Percentiles rank a stretch among this genome's conserved stretches.
These are phyloP conservation scores for Turnix velox DNA, from an alignment of 2,113 vertebrate genomes.

Conservation along the genomic window DNA sequence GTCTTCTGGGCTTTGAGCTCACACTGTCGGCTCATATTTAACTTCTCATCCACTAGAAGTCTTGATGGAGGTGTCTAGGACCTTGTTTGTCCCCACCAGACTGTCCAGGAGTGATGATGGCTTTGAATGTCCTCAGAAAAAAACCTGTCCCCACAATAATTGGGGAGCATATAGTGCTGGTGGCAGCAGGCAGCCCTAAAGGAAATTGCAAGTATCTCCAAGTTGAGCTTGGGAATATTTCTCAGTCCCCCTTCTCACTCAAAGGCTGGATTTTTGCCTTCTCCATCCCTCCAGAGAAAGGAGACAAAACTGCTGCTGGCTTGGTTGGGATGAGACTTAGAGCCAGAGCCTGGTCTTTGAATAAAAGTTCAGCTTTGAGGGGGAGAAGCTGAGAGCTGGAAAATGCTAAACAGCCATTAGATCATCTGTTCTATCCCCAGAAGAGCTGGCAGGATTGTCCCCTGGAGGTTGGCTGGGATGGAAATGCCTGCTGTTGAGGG, in stretches of 20 bases:
- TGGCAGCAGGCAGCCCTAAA: neutral
- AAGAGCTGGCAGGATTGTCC: neutral
- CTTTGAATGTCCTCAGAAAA: neutral
- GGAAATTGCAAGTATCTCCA: neutral
- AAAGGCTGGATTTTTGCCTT: constrained; percentile 19
- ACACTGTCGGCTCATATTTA: too few relatives aligned
- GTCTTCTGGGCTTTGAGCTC: too few relatives aligned
- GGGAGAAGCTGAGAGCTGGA: neutral
- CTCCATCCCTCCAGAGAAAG: neutral
- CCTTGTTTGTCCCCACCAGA: neutral
- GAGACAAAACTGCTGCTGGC: neutral
- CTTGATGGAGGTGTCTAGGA: neutral
- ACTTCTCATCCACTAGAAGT: too few relatives aligned
- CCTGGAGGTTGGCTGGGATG: neutral
- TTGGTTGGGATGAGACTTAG: neutral
- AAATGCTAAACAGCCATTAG: constrained; percentile 16
- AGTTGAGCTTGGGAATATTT: neutral
- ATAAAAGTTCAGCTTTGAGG: neutral
- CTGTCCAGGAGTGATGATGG: neutral
- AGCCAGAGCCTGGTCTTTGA: neutral
- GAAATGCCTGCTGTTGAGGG: neutral
- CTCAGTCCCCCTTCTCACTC: neutral
- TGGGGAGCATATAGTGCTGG: neutral
- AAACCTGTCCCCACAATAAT: fast-evolving
- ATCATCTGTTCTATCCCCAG: neutral